Percentiles rank a stretch among this genome's conserved stretches.
Evolutionary conservation across 2,888 invertebrate genomes (phyloP).

Genomic region (Drosophila macrospina): DNA sequence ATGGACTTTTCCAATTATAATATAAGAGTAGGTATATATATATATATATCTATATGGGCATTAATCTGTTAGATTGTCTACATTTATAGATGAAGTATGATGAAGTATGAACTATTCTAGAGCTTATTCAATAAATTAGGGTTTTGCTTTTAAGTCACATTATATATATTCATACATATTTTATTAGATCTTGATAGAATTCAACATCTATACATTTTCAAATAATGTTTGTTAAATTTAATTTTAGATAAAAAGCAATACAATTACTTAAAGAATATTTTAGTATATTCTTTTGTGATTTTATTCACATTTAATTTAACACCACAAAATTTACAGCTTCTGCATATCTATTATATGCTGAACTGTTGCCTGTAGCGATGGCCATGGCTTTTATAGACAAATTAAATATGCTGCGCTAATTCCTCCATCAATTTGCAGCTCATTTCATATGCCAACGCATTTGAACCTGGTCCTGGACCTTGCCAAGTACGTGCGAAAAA

Average conservation of each 20-base stretch:
- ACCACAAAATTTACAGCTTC: too few relatives aligned
- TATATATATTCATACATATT: too few relatives aligned
- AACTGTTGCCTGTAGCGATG: conserved; percentile 4
- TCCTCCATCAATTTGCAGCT: conserved; percentile 81
- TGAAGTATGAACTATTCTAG: background rate
- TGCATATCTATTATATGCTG: background rate
- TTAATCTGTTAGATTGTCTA: background rate
- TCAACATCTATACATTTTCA: too few relatives aligned
- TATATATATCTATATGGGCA: background rate
- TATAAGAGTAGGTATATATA: background rate
- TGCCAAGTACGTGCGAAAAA: conserved; percentile 58
- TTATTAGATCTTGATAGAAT: too few relatives aligned
- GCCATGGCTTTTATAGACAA: conserved; percentile 38
- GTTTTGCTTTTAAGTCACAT: too few relatives aligned
- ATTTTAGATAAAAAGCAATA: too few relatives aligned
- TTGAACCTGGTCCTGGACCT: conserved; percentile 32
- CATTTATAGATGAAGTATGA: background rate
- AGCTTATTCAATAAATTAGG: too few relatives aligned
- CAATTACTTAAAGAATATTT: too few relatives aligned
- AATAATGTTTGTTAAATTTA: background rate
- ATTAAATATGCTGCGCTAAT: conserved; percentile 81
- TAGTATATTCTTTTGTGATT: too few relatives aligned
- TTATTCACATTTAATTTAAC: too few relatives aligned
- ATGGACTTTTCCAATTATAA: conserved; percentile 8
- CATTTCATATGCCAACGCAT: conserved; percentile 79